A percentile compares a stretch with the other conserved stretches of the same genome.
Conservation (phyloP, 2,797 vertebrate species). For the Anguilla anguilla region DNA sequence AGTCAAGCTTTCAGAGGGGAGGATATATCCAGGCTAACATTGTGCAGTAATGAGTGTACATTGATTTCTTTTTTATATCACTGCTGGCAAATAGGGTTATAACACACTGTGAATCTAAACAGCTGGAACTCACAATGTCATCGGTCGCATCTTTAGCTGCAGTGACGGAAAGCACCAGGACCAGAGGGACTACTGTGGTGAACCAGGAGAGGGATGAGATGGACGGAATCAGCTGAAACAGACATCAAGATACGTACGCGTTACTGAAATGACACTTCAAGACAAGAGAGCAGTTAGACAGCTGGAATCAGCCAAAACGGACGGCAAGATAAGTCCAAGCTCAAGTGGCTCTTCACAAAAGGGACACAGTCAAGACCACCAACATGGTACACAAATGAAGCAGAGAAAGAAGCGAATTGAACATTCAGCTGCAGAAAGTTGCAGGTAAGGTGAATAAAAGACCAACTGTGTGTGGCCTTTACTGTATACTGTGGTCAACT, state of each 20-base stretch:
- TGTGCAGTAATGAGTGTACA: background rate
- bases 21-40: background rate
- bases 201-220: conserved; percentile 93
- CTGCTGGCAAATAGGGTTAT: background rate
- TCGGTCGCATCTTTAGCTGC: conserved; percentile 92
- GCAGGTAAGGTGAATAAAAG: too few species aligned
- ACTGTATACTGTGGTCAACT: background rate
- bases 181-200: conserved; percentile 88
- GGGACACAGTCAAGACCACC: background rate
- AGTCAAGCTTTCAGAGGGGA: background rate
- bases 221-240: conserved; percentile 69
- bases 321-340: background rate
- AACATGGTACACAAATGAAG: background rate
- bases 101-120: background rate
- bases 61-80: background rate
- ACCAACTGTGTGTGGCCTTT: background rate
- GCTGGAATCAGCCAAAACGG: conserved; percentile 76
- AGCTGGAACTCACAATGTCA: conserved; percentile 79
- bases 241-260: background rate
- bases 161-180: conserved; percentile 86
- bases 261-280: background rate
- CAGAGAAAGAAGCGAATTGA: too few species aligned
- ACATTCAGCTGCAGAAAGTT: too few species aligned
- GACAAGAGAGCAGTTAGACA: conserved; percentile 39
- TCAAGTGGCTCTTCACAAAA: background rate